Evolutionary conservation across 2,888 invertebrate species (phyloP).

Genomic region (Megastigmus dorsalis): DNA sequence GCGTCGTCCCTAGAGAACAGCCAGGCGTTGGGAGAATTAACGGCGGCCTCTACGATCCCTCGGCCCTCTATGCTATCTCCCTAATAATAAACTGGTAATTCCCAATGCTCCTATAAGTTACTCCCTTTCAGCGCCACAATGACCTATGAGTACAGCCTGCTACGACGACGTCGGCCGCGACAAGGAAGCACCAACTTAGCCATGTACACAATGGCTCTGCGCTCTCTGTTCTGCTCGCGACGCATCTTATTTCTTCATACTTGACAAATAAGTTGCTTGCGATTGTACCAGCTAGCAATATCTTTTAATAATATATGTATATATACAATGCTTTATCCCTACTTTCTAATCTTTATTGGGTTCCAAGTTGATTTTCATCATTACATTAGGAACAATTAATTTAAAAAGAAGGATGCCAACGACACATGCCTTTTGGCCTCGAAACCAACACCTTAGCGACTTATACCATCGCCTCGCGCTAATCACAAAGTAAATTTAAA

Average conservation of each 20-base stretch:
- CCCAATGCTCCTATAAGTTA: constrained; percentile 75
- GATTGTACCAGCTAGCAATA: no score
- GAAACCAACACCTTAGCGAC: no score
- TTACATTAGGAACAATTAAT: no score
- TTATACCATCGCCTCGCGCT: no score
- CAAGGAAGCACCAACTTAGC: not conserved
- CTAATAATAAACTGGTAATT: constrained; percentile 75
- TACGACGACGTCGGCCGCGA: not conserved
- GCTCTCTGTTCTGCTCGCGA: not conserved
- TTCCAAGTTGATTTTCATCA: no score
- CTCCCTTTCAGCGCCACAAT: constrained; percentile 73
- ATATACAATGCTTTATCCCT: no score
- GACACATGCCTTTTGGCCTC: no score
- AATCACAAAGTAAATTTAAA: no score
- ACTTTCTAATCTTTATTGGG: no score
- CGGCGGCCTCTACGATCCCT: constrained; percentile 70
- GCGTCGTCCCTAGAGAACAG: constrained; percentile 67
- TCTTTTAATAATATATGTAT: no score
- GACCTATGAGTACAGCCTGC: constrained; percentile 66
- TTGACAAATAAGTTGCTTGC: not conserved
- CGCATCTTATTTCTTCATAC: not conserved
- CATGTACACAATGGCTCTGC: not conserved
- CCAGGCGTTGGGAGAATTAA: constrained; percentile 71
- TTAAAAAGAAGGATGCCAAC: no score
- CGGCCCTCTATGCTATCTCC: constrained; percentile 70